Conservation (phyloP, 1,140 invertebrate species). For the Saccostrea echinata region DNA sequence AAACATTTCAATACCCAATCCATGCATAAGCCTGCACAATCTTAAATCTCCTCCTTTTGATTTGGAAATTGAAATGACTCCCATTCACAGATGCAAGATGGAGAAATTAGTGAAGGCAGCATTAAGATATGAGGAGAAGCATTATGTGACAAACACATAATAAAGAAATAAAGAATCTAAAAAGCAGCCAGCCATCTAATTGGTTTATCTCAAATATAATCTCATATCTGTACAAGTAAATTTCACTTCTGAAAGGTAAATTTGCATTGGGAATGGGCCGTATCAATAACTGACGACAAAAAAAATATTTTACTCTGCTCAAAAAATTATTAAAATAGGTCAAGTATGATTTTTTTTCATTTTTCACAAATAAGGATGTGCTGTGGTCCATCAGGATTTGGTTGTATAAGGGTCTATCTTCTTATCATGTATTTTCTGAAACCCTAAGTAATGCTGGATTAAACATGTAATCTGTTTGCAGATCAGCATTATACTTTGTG, state of each 20-base stretch:
- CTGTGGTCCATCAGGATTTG: neutral
- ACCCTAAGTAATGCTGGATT: slow-evolving; percentile 26
- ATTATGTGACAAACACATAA: slow-evolving; percentile 22
- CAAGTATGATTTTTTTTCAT: slow-evolving; percentile 5
- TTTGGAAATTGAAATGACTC: slow-evolving; percentile 25
- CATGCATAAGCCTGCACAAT: slow-evolving; percentile 26
- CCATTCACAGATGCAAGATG: slow-evolving; percentile 29
- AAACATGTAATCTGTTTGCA: slow-evolving; percentile 33
- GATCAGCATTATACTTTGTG: slow-evolving; percentile 21
- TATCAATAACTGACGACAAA: slow-evolving; percentile 21
- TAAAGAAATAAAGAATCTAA: slow-evolving; percentile 10
- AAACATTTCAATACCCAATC: neutral
- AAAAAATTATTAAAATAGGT: slow-evolving; percentile 2
- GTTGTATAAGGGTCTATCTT: neutral
- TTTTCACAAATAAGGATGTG: neutral
- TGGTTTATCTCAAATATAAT: slow-evolving; percentile 26
- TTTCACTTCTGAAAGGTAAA: slow-evolving; percentile 17
- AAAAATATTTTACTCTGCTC: neutral
- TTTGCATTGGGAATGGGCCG: slow-evolving; percentile 24
- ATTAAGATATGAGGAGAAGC: neutral
- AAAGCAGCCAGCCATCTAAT: slow-evolving; percentile 19
- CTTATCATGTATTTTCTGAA: slow-evolving; percentile 20
- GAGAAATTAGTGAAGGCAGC: neutral
- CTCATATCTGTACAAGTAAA: slow-evolving; percentile 22
- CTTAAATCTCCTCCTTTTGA: slow-evolving; percentile 11